Base-by-base conservation (phyloP, 2,797 vertebrate genomes). In the Neosilurus hyrtlii region DNA sequence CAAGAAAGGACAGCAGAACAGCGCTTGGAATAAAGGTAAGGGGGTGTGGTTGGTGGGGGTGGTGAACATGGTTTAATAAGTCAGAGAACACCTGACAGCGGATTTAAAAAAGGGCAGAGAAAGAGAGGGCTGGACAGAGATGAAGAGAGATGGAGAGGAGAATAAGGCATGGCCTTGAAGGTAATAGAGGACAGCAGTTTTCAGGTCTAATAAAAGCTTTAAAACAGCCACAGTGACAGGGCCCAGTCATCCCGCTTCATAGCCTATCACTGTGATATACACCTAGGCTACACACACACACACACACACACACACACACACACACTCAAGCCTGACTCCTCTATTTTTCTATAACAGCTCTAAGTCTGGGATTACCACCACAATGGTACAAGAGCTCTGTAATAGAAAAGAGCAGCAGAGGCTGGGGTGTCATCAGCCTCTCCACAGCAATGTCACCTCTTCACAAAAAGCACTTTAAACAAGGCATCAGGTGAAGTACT, bases 331-430 rank as follows among this genome's bases (percentile, higher is more conserved):
- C 75, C 84, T 52, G 68, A 62, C 81, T 83, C 85, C 83, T 75
- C 80, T 26, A 80, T 84, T 43, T 84, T 72, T 83, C 75, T 79
- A 79, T 76, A 82, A 86, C 79, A 86, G 83, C 87, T 83, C 81
- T 91, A 92, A 92, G 92, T 90, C 89, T 54, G 24, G 80, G 84
- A 82, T 88, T 89, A 88, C 61, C 79, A 56, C 56, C 68, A 86
- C 83, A 79, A 80, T 59, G 71, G 85, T 83, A 67, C 84, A 88
- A 84, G 86, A 88, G 87, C 86, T 85, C 61, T 63, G 77, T 81
- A 88, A 83, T 83, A 85, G 81, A 86, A 84, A 83, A 74, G 83
- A 66, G 52, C 61, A 74, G 77, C 52, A 52, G 35, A 66, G 70
- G 68, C 61, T 67, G 62, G 59, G 72, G 76, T 81, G 80, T 30